Conservation (phyloP, 2,113 vertebrate species). For the Cricetomys ansorgei region DNA sequence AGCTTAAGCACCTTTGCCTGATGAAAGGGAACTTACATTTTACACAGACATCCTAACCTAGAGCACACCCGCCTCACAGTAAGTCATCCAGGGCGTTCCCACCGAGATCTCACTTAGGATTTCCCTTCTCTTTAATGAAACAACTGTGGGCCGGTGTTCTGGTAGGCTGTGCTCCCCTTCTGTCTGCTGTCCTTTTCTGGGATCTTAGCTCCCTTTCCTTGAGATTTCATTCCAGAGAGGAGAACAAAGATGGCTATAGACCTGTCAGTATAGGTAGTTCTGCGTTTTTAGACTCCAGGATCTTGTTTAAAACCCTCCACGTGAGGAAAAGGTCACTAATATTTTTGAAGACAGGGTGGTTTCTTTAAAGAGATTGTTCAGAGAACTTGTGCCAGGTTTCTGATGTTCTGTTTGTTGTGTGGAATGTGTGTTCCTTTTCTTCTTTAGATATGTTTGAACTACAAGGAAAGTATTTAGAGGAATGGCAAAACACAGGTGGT, state of each 20-base stretch:
- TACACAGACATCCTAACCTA: slow-evolving; percentile 51
- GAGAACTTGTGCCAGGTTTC: slow-evolving; percentile 45
- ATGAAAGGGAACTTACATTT: slow-evolving; percentile 77
- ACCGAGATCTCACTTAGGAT: slow-evolving; percentile 61
- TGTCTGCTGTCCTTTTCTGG: slow-evolving; percentile 66
- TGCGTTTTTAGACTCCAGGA: slow-evolving; percentile 79
- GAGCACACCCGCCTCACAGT: slow-evolving; percentile 54
- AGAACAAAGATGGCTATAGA: slow-evolving; percentile 81
- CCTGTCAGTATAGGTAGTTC: slow-evolving; percentile 61
- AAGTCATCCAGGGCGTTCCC: slow-evolving; percentile 63
- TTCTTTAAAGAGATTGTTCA: slow-evolving; percentile 71
- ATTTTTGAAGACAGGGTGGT: slow-evolving; percentile 75
- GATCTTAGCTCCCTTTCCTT: slow-evolving; percentile 75
- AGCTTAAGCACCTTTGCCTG: slow-evolving; percentile 73
- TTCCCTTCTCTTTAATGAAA: slow-evolving; percentile 49
- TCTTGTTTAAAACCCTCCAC: slow-evolving; percentile 77
- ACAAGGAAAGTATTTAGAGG: slow-evolving; percentile 38
- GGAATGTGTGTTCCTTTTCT: slow-evolving; percentile 68
- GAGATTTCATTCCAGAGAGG: slow-evolving; percentile 71
- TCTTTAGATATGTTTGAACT: slow-evolving; percentile 61
- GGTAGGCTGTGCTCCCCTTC: slow-evolving; percentile 61
- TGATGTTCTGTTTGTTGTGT: slow-evolving; percentile 57
- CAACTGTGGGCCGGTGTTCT: slow-evolving; percentile 60
- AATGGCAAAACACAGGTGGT: neutral
- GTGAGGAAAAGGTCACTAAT: slow-evolving; percentile 71